Base-by-base conservation (phyloP, 2,888 invertebrate genomes). In the Brenthis ino region DNA sequence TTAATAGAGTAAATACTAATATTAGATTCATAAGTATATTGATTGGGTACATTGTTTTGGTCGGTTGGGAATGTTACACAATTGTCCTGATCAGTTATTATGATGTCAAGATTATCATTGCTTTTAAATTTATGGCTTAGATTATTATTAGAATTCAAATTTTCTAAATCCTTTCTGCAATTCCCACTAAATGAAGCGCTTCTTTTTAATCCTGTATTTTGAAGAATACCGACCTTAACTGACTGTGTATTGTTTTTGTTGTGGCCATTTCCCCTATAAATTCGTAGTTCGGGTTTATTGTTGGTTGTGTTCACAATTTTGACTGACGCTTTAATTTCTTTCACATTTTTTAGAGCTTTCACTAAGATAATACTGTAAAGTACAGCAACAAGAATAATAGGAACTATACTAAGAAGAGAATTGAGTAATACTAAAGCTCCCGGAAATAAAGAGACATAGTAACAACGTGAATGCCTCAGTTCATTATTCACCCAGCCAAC, bases 281-380 rank as follows among this genome's bases (percentile, higher is more conserved):
- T 85, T 80, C 90, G 84, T 67, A 91, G 73, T 73, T 83, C 83
- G 3, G 87, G 80, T n/a, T 74, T 74, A 33, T 73, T 77, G 43
- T 74, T 66, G 75, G 74, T 79, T 28, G 73, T 61, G 77, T 74
- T 78, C 3, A 76, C 74, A 57, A 78, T 79, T 82, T 84, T 88
- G 20, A 82, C 77, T 4, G 83, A 78, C 53, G 77, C 82, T 72
- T 82, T 85, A 6, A 88, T 81, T 65, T 81, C 82, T 58, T 80
- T 84, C 1, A 87, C 85, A 57, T 91, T 95, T 76, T 86, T 91
- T 57, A 95, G 78, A 2, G 95, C 95, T 75, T 90, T 87, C 65
- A 93, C 86, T 73, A 95, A 83, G 70, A 95, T 95, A 6, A 94
- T 93, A 1, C 92, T 88, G 75, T 95, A 95, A 12, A 95, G 83